Percentiles rank a stretch among this genome's conserved stretches.
Evolutionary conservation across 2,113 vertebrate species (phyloP).

Genomic region (Trichomycterus rosablanca): DNA sequence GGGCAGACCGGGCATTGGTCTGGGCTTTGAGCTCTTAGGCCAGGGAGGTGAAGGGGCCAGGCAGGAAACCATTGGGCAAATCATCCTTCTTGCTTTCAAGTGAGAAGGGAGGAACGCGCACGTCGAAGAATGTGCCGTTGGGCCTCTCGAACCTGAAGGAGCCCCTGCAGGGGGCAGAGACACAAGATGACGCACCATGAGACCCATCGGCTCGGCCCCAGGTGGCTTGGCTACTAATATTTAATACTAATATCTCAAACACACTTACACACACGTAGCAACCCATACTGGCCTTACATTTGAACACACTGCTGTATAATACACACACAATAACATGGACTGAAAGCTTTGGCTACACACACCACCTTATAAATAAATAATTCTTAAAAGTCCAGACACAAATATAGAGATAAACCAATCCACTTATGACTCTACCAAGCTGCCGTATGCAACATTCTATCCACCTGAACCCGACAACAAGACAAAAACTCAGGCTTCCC

Average conservation of each 20-base stretch:
- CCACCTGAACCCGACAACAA: too few relatives aligned
- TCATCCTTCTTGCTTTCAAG: conserved; percentile 85
- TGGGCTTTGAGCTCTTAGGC: conserved; percentile 37
- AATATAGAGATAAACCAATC: too few relatives aligned
- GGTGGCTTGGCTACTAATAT: not conserved
- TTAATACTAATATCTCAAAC: not conserved
- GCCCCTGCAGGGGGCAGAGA: conserved; percentile 67
- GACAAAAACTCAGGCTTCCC: too few relatives aligned
- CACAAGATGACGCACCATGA: conserved; percentile 42
- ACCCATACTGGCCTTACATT: too few relatives aligned
- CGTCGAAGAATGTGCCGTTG: conserved; percentile 84
- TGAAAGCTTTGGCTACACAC: too few relatives aligned
- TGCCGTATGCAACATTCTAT: too few relatives aligned
- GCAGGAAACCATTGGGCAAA: conserved; percentile 54
- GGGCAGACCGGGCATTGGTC: not conserved
- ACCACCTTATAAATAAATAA: not conserved
- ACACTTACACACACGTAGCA: too few relatives aligned
- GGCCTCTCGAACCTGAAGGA: conserved; percentile 84
- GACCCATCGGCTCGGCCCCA: conserved; percentile 16
- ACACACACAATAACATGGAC: too few relatives aligned
- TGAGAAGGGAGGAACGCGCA: conserved; percentile 86
- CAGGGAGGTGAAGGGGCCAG: conserved; percentile 53
- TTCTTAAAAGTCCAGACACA: not conserved
- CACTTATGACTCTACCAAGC: too few relatives aligned
- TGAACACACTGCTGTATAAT: too few relatives aligned